Evolutionary conservation across 2,888 invertebrate genomes (phyloP).

Genomic region (Agonopterix alstromeriana): DNA sequence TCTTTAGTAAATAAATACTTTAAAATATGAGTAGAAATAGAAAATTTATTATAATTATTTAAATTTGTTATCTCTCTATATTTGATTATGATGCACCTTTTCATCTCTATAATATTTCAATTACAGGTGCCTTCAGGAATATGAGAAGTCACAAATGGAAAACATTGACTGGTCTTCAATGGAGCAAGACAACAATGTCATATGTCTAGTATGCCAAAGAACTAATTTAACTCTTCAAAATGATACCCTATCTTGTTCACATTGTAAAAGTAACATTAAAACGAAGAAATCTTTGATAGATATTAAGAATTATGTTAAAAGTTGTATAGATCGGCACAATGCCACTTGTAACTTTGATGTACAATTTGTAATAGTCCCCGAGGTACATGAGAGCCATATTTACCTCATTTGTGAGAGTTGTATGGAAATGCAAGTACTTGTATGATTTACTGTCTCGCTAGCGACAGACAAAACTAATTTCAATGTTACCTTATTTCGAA

Average conservation of each 20-base stretch:
- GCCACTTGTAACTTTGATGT: constrained; percentile 32
- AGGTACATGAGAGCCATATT: constrained; percentile 46
- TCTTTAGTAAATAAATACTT: too few relatives aligned
- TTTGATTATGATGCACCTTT: constrained; percentile 3
- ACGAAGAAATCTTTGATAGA: constrained; percentile 37
- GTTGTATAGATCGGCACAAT: constrained; percentile 44
- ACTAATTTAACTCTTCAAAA: constrained; percentile 34
- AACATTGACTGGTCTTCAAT: constrained; percentile 55
- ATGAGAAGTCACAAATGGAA: constrained; percentile 54
- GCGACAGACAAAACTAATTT: too few relatives aligned
- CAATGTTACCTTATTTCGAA: too few relatives aligned
- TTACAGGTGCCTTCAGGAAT: constrained; percentile 57
- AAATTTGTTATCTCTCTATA: too few relatives aligned
- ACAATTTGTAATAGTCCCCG: constrained; percentile 45
- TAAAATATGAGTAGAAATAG: not conserved
- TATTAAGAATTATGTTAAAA: constrained; percentile 38
- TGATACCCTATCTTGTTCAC: constrained; percentile 33
- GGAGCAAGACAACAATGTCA: constrained; percentile 50
- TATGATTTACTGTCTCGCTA: constrained; percentile 11
- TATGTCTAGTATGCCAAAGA: constrained; percentile 74
- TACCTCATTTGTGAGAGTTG: constrained; percentile 57
- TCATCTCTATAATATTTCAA: not conserved
- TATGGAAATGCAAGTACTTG: constrained; percentile 45
- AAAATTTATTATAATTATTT: not conserved
- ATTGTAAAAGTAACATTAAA: constrained; percentile 47